Percentiles rank a stretch among this genome's conserved stretches.
phyloP scores from a whole-genome alignment of 2,888 invertebrate species.

The Lycocerus yunnanus region DNA sequence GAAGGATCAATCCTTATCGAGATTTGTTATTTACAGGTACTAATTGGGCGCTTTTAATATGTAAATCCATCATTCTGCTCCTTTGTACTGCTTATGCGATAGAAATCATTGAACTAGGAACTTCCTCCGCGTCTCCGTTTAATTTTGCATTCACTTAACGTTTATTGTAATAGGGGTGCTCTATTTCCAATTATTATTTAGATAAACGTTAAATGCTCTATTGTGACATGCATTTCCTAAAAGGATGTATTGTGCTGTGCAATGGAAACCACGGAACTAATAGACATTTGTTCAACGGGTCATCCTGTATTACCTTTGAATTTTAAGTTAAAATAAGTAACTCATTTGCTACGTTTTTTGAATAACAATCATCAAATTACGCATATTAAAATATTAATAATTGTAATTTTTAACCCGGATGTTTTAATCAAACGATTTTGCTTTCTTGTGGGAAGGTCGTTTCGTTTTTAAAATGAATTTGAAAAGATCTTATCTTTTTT shows the following conservation, averaged over 20 bases:
- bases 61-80: not conserved
- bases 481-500: not conserved
- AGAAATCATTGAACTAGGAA: not conserved
- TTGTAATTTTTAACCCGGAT: not conserved
- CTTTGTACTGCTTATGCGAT: not conserved
- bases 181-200: not conserved
- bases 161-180: not conserved
- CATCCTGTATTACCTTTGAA: conserved; percentile 14
- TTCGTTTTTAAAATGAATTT: not conserved
- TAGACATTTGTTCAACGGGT: conserved; percentile 30
- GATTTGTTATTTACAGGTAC: not conserved
- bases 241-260: not conserved
- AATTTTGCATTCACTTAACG: not conserved
- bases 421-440: not conserved
- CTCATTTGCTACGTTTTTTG: not conserved
- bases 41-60: not conserved
- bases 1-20: not conserved
- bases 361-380: not conserved
- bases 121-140: not conserved
- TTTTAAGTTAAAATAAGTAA: not conserved
- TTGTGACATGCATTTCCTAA: not conserved
- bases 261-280: conserved; percentile 28
- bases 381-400: not conserved
- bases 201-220: not conserved
- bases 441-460: not conserved